Evolutionary conservation across 2,888 invertebrate species (phyloP).

Genomic region (Criorhina ranunculi): DNA sequence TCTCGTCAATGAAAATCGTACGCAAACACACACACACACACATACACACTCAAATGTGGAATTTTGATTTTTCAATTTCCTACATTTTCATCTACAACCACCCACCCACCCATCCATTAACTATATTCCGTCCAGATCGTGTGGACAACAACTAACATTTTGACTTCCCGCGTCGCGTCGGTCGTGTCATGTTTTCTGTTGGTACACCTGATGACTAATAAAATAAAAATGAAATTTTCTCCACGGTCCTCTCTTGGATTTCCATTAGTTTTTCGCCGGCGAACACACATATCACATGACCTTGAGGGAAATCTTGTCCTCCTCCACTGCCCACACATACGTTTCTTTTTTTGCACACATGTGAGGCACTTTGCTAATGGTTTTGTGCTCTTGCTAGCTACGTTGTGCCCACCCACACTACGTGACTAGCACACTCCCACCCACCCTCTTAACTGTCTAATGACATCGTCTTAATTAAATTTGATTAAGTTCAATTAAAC

Average conservation of each 20-base stretch:
- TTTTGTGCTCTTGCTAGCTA: background rate
- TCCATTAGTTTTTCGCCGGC: constrained; percentile 23
- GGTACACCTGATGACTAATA: constrained; percentile 26
- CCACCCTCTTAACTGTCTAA: constrained; percentile 34
- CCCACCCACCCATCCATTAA: background rate
- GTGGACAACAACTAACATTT: background rate
- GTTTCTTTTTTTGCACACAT: background rate
- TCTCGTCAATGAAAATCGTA: constrained; percentile 18
- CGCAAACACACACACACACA: background rate
- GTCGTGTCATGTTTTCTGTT: background rate
- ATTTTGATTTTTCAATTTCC: too few relatives aligned
- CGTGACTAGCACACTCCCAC: background rate
- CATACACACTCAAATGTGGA: too few relatives aligned
- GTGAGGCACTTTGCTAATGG: background rate
- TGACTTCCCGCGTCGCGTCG: background rate
- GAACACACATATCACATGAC: constrained; percentile 24
- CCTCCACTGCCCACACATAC: constrained; percentile 35
- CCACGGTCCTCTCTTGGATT: background rate
- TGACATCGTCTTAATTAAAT: constrained; percentile 74
- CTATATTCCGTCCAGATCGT: constrained; percentile 1
- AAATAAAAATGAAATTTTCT: constrained; percentile 11
- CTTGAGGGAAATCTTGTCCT: constrained; percentile 66
- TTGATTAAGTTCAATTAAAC: constrained; percentile 76
- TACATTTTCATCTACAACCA: too few relatives aligned
- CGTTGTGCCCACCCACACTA: constrained; percentile 18